Evolutionary conservation across 2,113 vertebrate genomes (phyloP).

Genomic region (Albula glossodonta): DNA sequence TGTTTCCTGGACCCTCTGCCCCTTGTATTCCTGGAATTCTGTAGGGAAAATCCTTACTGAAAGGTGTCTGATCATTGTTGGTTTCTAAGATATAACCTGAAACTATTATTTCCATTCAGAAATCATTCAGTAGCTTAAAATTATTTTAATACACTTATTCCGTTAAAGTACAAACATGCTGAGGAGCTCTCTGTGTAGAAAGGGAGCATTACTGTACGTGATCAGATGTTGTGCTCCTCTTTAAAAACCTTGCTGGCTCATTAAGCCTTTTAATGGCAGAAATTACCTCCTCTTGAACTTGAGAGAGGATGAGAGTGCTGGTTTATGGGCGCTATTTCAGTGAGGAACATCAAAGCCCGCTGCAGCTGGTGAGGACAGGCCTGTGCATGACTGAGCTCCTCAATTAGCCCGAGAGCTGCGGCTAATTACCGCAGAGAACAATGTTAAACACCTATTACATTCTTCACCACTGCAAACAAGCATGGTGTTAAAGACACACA

Average conservation of each 20-base stretch:
- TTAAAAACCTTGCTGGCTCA: neutral
- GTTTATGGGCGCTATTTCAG: neutral
- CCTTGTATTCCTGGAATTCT: too few relatives aligned
- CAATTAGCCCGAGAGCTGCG: neutral
- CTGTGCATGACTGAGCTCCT: constrained; percentile 2
- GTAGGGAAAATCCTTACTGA: too few relatives aligned
- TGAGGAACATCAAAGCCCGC: neutral
- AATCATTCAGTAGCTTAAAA: too few relatives aligned
- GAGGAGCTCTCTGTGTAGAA: neutral
- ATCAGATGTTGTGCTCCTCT: neutral
- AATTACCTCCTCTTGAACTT: neutral
- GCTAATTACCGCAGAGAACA: neutral
- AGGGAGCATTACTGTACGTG: neutral
- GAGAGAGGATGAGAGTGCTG: neutral
- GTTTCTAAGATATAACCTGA: too few relatives aligned
- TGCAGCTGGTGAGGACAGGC: constrained; percentile 1
- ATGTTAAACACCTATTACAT: neutral
- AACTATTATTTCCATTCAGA: too few relatives aligned
- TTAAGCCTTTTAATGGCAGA: constrained; percentile 3
- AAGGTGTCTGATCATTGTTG: too few relatives aligned
- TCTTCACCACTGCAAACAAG: neutral
- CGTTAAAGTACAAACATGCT: too few relatives aligned
- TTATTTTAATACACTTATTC: too few relatives aligned
- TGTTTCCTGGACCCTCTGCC: too few relatives aligned
- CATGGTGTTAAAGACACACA: neutral